Percentiles rank a stretch among this genome's conserved stretches.
Conservation (phyloP, 2,113 vertebrate species). For the Bufo gargarizans region DNA sequence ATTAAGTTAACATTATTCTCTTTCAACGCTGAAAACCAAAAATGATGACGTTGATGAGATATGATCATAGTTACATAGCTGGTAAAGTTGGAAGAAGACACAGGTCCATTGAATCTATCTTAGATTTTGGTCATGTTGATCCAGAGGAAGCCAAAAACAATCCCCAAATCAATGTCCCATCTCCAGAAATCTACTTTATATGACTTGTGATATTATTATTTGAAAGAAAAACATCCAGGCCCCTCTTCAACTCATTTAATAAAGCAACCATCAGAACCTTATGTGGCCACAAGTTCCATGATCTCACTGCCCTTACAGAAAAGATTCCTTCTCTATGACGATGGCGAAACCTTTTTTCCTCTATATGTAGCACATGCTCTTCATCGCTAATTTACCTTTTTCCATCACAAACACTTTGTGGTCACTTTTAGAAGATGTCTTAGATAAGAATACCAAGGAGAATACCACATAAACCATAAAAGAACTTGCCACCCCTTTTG, state of each 20-base stretch:
- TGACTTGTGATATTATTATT: too few species aligned
- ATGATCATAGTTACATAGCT: background rate
- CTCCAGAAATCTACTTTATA: too few species aligned
- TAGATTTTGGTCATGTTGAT: background rate
- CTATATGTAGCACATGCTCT: background rate
- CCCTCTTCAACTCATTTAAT: too few species aligned
- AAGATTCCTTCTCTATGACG: background rate
- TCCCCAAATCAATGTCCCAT: too few species aligned
- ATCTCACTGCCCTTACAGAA: background rate
- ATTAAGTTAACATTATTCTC: too few species aligned
- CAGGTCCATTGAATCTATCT: background rate
- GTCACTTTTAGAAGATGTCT: background rate
- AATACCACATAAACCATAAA: background rate
- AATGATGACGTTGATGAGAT: background rate
- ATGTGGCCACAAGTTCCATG: background rate
- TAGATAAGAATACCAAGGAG: background rate
- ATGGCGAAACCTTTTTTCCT: too few species aligned
- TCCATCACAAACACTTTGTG: background rate
- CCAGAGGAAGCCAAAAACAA: background rate
- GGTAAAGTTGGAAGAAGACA: background rate
- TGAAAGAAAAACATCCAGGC: too few species aligned
- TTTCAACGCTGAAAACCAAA: background rate
- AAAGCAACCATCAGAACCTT: background rate
- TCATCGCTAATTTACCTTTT: background rate
- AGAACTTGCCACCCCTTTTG: background rate